Percentiles rank a stretch among this genome's conserved stretches.
Evolutionary conservation across 2,113 vertebrate species (phyloP).

Genomic region (Pteronura brasiliensis): DNA sequence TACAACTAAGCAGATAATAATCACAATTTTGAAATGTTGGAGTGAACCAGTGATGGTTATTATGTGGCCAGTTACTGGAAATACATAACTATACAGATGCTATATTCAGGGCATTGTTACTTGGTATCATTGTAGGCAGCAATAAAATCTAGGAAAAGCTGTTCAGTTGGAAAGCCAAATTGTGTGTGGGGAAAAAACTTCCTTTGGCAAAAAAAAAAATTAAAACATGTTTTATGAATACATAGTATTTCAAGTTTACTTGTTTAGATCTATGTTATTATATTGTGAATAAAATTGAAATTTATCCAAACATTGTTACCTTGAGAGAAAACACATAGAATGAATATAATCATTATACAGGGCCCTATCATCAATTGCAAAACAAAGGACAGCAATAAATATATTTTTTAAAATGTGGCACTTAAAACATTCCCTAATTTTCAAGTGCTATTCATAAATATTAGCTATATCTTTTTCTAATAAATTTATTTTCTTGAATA

Average conservation of each 20-base stretch:
- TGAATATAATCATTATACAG: background rate
- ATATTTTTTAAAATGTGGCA: background rate
- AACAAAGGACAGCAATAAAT: background rate
- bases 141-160: background rate
- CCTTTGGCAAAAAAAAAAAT: slow-evolving; percentile 22
- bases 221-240: slow-evolving; percentile 47
- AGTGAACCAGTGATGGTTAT: background rate
- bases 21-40: background rate
- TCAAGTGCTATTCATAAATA: background rate
- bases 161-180: background rate
- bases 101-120: background rate
- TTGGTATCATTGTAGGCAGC: background rate
- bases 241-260: background rate
- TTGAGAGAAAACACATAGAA: background rate
- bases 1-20: background rate
- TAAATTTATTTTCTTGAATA: background rate
- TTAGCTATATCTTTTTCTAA: background rate
- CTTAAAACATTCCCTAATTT: background rate
- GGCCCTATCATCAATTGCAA: background rate
- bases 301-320: slow-evolving; percentile 41
- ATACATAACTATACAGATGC: background rate
- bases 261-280: slow-evolving; percentile 20
- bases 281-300: slow-evolving; percentile 39
- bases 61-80: background rate
- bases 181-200: background rate